Evolutionary conservation across 2,797 vertebrate species (phyloP).

Genomic region (Rhodeus uyekii): DNA sequence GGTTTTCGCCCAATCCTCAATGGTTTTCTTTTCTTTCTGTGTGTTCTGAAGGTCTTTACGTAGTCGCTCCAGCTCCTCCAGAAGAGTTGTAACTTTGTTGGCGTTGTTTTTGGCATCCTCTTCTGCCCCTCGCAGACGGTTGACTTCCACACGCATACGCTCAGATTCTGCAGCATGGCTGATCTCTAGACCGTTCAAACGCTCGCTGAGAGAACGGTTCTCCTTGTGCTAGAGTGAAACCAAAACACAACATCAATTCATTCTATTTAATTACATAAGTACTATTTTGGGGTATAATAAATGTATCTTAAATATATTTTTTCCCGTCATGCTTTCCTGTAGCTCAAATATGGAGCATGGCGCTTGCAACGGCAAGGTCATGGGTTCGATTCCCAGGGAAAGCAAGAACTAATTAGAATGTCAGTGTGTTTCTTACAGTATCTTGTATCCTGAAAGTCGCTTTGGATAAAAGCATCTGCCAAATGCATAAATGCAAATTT

Average conservation of each 20-base stretch:
- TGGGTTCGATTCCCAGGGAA: too few species aligned
- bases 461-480: too few species aligned
- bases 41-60: conserved; percentile 86
- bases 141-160: conserved; percentile 83
- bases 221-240: conserved; percentile 81
- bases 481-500: too few species aligned
- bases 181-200: conserved; percentile 79
- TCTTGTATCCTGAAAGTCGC: too few species aligned
- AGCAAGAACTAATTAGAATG: too few species aligned
- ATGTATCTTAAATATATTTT: not conserved
- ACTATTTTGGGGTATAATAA: not conserved
- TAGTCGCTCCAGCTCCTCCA: conserved; percentile 89
- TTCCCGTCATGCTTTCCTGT: not conserved
- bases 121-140: conserved; percentile 83
- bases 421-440: too few species aligned
- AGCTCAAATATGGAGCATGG: too few species aligned
- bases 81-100: conserved; percentile 81
- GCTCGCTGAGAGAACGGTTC: conserved; percentile 83
- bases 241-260: not conserved
- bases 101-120: conserved; percentile 88
- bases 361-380: too few species aligned
- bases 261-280: not conserved
- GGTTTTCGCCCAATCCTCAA: conserved; percentile 87
- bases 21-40: conserved; percentile 88
- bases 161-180: conserved; percentile 84